A percentile compares a stretch with the other conserved stretches of the same genome.
Evolutionary conservation across 1,140 invertebrate species (phyloP).

Genomic region (Heterodera schachtii): DNA sequence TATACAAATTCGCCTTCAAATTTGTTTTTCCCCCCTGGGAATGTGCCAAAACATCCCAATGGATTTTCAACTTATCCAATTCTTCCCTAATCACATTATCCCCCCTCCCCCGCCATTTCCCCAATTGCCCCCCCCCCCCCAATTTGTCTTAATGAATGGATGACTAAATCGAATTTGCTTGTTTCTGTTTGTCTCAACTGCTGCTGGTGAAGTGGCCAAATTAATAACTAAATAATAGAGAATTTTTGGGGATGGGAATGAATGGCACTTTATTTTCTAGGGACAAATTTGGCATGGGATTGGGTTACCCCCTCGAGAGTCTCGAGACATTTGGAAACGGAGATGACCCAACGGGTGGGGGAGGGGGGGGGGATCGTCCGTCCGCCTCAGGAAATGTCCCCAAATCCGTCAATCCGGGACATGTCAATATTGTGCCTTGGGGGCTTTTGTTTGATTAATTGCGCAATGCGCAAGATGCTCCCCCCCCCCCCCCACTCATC

Average conservation of each 20-base stretch:
- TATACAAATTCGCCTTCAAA: background rate
- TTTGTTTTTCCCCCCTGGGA: background rate
- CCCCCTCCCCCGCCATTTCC: background rate
- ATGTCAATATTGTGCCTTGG: background rate
- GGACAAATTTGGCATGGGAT: background rate
- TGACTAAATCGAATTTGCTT: conserved; percentile 6
- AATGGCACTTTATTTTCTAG: background rate
- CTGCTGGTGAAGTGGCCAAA: background rate
- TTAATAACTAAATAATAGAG: conserved; percentile 5
- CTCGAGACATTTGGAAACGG: background rate
- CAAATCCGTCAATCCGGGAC: conserved; percentile 9
- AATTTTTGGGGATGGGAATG: background rate
- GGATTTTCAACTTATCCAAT: conserved; percentile 1
- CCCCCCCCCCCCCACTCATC: background rate
- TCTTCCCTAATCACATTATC: background rate
- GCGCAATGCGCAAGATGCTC: background rate
- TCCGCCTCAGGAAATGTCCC: background rate
- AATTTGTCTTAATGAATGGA: conserved; percentile 12
- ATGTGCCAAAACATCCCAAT: background rate
- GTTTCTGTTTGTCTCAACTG: background rate
- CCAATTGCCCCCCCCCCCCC: background rate
- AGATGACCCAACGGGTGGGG: background rate
- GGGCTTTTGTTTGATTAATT: conserved; percentile 14
- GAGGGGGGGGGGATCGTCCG: background rate
- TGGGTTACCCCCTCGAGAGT: background rate